A percentile compares a stretch with the other conserved stretches of the same genome.
Conservation (phyloP, 2,888 invertebrate species). For the Ectemnius cavifrons region DNA sequence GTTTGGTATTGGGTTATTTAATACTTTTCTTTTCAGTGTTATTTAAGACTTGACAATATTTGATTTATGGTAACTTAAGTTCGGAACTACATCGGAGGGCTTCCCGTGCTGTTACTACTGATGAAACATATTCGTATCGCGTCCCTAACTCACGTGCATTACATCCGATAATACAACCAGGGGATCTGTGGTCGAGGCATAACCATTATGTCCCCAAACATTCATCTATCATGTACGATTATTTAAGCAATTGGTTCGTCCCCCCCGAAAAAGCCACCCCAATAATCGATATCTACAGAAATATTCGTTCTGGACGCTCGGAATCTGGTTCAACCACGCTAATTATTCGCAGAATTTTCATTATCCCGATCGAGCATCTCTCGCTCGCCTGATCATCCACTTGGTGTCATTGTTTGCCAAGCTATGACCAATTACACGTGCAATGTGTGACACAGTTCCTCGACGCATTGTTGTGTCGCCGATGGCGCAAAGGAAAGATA, state of each 20-base stretch:
- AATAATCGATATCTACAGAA: too few species aligned
- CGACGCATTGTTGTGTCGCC: slow-evolving; percentile 26
- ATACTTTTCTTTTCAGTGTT: too few species aligned
- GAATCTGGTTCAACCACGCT: background rate
- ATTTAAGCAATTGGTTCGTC: too few species aligned
- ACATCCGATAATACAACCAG: background rate
- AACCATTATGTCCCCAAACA: too few species aligned
- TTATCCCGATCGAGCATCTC: slow-evolving; percentile 30
- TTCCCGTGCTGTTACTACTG: background rate
- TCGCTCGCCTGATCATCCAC: slow-evolving; percentile 43
- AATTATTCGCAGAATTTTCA: slow-evolving; percentile 13
- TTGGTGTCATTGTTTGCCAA: slow-evolving; percentile 11
- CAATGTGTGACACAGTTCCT: background rate
- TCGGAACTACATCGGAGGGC: too few species aligned
- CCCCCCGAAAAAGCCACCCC: too few species aligned
- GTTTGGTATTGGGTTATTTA: too few species aligned
- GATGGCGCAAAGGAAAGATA: slow-evolving; percentile 49
- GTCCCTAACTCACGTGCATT: background rate
- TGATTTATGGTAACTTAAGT: too few species aligned
- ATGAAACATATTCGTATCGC: slow-evolving; percentile 4
- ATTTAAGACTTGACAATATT: too few species aligned
- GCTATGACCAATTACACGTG: slow-evolving; percentile 9
- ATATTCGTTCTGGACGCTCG: too few species aligned
- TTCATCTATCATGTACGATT: too few species aligned
- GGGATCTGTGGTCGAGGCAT: background rate